Evolutionary conservation across 2,797 vertebrate species (phyloP).

Genomic region (Halcyon chelicuti): DNA sequence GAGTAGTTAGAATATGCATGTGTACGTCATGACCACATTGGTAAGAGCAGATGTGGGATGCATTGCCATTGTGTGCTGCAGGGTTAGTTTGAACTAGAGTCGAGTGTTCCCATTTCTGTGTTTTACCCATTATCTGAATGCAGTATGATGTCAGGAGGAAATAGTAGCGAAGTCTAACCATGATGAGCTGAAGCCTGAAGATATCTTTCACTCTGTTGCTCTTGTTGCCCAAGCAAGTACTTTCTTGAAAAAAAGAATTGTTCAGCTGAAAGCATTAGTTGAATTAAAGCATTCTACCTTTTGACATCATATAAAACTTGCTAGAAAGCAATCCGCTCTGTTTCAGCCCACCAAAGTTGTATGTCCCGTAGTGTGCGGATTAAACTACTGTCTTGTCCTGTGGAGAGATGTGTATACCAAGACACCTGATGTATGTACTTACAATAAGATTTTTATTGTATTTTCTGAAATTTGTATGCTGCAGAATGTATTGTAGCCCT

Average conservation of each 20-base stretch:
- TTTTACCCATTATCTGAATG: not conserved
- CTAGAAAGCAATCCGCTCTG: not conserved
- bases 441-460: accelerated
- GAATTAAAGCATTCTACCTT: not conserved
- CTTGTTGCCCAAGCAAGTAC: not conserved
- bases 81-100: not conserved
- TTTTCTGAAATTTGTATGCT: not conserved
- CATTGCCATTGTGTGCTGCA: accelerated
- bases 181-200: not conserved
- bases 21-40: accelerated
- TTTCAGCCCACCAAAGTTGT: not conserved
- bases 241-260: not conserved
- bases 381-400: not conserved
- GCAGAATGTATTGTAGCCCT: not conserved
- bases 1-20: accelerated
- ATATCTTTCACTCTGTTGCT: not conserved
- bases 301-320: not conserved
- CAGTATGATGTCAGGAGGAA: not conserved
- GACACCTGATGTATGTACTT: not conserved
- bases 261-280: not conserved
- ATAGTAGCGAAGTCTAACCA: not conserved
- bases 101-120: not conserved
- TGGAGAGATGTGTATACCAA: not conserved
- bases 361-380: accelerated
- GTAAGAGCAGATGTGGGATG: not conserved